Evolutionary conservation across 2,888 invertebrate species (phyloP), one percentile per base, ranked within the genome.

Genomic region (Zygaena filipendulae): DNA sequence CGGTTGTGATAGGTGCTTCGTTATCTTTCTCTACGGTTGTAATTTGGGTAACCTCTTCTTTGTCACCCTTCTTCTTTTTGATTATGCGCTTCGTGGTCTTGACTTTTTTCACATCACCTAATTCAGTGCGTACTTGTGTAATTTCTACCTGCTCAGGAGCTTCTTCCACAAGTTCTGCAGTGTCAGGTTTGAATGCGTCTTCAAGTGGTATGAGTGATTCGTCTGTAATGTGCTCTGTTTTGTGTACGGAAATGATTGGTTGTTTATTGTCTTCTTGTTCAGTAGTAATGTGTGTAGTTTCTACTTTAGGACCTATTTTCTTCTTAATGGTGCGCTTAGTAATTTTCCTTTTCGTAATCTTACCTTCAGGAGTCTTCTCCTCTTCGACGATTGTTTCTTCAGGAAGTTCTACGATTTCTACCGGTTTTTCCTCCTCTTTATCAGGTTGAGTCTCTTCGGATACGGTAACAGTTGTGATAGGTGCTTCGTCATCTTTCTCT

Each of bases 201-300:
- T n/a, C n/a, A n/a, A n/a, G n/a, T n/a, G n/a, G n/a, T n/a, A n/a
- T n/a, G n/a, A n/a, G n/a, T n/a, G n/a, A n/a, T n/a, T 52, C 47
- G 3, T 69, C 59, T 27, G 60, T 57, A 43, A 20, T 33, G 40
- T 43, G 39, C 24, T 50, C 43, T 26, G 49, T 44, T 11, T 31
- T 44, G 32, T 43, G 45, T n/a, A 46, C 29, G 3, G 43, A 27
- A 2, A 38, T 35, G 32, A 46, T 37, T 4, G 45, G 45, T 38
- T 48, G 13, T 30, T 51, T 36, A 18, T 47, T 40, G 5, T 66
- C 56, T 34, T 59, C 58, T 39, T 68, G 61, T 36, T 54, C 42
- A 12, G 52, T 18, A 33, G 42, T 42, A 44, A 63, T 43, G 47
- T 66, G 22, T 38, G 59, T 45, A 35, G 67, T 46, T 45, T 66